Conservation (phyloP, 2,888 invertebrate genomes). For the Deroplatys truncata region DNA sequence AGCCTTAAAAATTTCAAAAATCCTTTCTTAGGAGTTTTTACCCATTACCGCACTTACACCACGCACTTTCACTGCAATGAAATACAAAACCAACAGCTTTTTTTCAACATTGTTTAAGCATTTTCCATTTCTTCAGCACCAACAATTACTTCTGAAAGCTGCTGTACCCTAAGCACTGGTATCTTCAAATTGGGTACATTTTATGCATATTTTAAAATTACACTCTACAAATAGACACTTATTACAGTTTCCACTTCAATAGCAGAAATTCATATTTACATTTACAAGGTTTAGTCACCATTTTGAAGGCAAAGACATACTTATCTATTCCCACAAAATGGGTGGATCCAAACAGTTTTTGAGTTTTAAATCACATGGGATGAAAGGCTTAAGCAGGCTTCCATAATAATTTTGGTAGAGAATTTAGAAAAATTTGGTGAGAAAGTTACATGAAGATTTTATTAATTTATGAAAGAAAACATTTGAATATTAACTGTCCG, state of each 20-base stretch:
- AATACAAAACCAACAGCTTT: not conserved
- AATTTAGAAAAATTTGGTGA: not conserved
- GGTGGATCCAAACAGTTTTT: not conserved
- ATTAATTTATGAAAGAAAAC: not conserved
- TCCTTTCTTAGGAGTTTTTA: not conserved
- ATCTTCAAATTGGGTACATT: not conserved
- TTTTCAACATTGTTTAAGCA: not conserved
- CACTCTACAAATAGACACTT: not conserved
- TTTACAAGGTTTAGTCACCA: not conserved
- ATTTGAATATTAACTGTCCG: not conserved
- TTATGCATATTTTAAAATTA: not conserved
- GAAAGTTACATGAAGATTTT: not conserved
- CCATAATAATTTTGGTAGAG: not conserved
- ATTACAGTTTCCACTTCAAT: not conserved
- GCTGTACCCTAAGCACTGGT: not conserved
- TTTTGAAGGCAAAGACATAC: not conserved
- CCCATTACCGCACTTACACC: not conserved
- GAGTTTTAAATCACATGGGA: not conserved
- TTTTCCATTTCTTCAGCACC: not conserved
- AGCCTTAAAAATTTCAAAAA: not conserved
- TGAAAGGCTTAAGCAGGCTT: not conserved
- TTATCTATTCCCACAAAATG: not conserved
- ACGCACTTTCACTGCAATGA: not conserved
- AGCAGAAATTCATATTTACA: not conserved
- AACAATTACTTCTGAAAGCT: not conserved